phyloP scores from a whole-genome alignment of 2,797 vertebrate genomes.

The Platalea minor region DNA sequence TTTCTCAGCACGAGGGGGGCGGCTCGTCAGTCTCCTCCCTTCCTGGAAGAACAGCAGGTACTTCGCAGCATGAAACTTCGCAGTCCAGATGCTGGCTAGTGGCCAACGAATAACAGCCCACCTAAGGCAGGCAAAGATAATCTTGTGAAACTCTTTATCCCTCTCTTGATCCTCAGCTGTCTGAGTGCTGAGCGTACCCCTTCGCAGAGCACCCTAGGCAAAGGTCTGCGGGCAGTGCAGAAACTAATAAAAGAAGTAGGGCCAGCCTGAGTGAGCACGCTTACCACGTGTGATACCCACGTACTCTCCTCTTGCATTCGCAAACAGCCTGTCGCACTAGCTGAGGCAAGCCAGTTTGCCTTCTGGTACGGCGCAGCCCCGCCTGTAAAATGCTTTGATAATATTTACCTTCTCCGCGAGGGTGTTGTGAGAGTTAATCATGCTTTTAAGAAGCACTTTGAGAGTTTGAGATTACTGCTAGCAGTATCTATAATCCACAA shows the following conservation, averaged over 20 bases:
- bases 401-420: background rate
- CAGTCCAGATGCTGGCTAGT: background rate
- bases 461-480: background rate
- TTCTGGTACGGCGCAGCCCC: background rate
- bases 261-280: background rate
- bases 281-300: rapidly evolving
- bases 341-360: background rate
- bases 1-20: background rate
- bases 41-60: background rate
- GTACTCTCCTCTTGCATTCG: rapidly evolving
- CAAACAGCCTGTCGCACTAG: background rate
- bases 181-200: rapidly evolving
- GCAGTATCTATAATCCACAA: background rate
- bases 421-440: background rate
- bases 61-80: background rate
- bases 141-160: background rate
- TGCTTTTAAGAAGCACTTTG: background rate
- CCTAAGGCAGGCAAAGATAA: background rate
- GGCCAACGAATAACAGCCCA: background rate
- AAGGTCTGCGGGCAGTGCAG: background rate
- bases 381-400: background rate
- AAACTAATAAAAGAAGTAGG: background rate
- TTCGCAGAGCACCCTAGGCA: background rate
- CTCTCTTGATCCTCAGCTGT: background rate
- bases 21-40: rapidly evolving